Percentiles rank a stretch among this genome's conserved stretches.
These are phyloP conservation scores for Pseudococcus longispinus DNA, from an alignment of 2,888 invertebrate genomes.

Conservation along the genomic window DNA sequence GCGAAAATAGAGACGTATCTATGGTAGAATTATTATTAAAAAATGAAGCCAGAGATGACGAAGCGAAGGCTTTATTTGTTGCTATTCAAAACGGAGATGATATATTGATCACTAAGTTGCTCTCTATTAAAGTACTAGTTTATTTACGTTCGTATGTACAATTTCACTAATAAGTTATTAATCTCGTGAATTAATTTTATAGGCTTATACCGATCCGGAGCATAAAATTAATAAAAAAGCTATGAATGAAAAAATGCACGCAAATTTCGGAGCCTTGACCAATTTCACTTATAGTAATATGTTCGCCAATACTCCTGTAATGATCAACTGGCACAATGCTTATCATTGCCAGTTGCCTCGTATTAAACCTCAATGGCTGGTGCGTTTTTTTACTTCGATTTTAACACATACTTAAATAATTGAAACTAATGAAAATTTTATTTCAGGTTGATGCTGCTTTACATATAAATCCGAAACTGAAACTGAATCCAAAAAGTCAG, in stretches of 20 bases:
- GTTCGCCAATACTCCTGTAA: conserved; percentile 83
- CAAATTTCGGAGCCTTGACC: conserved; percentile 67
- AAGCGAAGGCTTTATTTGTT: conserved; percentile 80
- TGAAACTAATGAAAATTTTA: not conserved
- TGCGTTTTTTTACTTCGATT: conserved; percentile 59
- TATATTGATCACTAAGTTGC: conserved; percentile 76
- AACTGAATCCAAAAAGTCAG: conserved; percentile 72
- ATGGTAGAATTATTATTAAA: conserved; percentile 80
- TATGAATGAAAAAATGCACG: conserved; percentile 72
- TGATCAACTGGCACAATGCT: conserved; percentile 88
- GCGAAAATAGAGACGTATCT: conserved; percentile 71
- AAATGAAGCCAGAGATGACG: conserved; percentile 86
- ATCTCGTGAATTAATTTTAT: not conserved
- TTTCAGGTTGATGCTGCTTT: conserved; percentile 76
- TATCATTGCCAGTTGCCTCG: conserved; percentile 75
- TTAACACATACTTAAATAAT: not conserved
- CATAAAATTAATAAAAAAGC: conserved; percentile 90
- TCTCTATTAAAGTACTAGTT: conserved; percentile 74
- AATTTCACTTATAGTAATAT: conserved; percentile 78
- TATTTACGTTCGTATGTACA: not conserved
- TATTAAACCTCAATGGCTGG: conserved; percentile 70
- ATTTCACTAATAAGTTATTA: not conserved
- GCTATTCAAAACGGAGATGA: conserved; percentile 79
- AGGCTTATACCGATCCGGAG: conserved; percentile 87
- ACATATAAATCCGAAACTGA: conserved; percentile 82